Evolutionary conservation across 2,797 vertebrate genomes (phyloP).

Genomic region (Coregonus sp.): DNA sequence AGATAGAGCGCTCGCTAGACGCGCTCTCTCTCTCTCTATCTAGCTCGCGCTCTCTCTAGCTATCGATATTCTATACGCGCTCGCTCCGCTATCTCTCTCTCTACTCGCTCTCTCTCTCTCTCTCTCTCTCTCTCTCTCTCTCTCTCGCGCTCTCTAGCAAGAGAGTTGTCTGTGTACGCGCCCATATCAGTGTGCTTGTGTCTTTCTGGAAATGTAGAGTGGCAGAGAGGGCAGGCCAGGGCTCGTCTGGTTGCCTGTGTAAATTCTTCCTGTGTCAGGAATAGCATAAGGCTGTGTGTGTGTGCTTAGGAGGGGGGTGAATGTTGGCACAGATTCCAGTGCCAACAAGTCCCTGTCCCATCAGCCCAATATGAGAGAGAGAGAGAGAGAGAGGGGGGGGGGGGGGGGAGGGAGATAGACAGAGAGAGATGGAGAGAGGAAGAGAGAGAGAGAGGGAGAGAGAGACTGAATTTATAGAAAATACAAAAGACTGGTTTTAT

Average conservation of each 20-base stretch:
- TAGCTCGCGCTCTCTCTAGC: too few species aligned
- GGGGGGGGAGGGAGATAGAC: neutral
- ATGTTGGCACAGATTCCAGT: constrained; percentile 3
- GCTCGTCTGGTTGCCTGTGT: constrained; percentile 58
- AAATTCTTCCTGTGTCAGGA: constrained; percentile 66
- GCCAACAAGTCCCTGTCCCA: constrained; percentile 16
- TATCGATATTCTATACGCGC: too few species aligned
- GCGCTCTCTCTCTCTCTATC: too few species aligned
- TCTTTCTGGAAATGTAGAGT: constrained; percentile 27
- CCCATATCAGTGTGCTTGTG: constrained; percentile 4
- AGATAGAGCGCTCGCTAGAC: too few species aligned
- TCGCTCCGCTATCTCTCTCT: too few species aligned
- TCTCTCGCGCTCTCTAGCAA: too few species aligned
- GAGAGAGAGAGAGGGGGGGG: neutral
- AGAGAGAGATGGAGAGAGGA: constrained; percentile 3
- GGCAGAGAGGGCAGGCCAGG: constrained; percentile 51
- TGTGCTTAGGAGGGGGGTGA: constrained; percentile 14
- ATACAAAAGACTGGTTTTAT: constrained; percentile 24
- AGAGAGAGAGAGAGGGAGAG: constrained; percentile 1
- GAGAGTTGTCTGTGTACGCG: constrained; percentile 24
- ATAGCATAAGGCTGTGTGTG: constrained; percentile 51
- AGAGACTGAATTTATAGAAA: constrained; percentile 9
- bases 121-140: too few species aligned
- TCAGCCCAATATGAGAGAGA: constrained; percentile 31
- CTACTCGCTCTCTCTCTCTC: too few species aligned